phyloP scores from a whole-genome alignment of 2,113 vertebrate species.

The Hydrochoerus hydrochaeris region DNA sequence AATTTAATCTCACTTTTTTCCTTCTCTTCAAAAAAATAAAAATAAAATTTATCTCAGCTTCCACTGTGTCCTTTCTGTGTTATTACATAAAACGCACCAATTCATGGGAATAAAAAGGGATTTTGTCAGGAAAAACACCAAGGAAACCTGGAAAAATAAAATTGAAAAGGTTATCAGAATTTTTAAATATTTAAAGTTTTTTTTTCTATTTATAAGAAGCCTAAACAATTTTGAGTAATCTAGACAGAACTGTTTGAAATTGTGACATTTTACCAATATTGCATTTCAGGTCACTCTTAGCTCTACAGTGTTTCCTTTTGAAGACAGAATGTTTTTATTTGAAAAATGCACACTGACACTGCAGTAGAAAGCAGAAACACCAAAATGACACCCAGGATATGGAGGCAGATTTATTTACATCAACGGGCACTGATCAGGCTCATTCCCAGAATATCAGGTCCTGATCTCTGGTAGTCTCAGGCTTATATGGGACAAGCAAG shows the following conservation, averaged over 20 bases:
- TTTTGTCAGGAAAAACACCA: neutral
- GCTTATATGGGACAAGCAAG: too few species aligned
- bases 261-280: neutral
- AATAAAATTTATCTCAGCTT: constrained; percentile 83
- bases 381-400: too few species aligned
- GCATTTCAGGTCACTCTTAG: neutral
- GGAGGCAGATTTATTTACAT: too few species aligned
- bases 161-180: neutral
- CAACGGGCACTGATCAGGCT: too few species aligned
- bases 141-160: neutral
- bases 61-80: neutral
- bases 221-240: neutral
- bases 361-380: too few species aligned
- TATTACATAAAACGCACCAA: neutral
- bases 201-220: neutral
- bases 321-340: neutral
- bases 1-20: constrained; percentile 76
- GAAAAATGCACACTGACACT: neutral
- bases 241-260: neutral
- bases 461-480: too few species aligned
- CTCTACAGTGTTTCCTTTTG: neutral
- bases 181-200: neutral
- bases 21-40: constrained; percentile 70
- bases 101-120: neutral
- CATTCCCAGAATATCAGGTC: too few species aligned